Conservation (phyloP, 2,888 invertebrate species). For the Ormyrus rosae region DNA sequence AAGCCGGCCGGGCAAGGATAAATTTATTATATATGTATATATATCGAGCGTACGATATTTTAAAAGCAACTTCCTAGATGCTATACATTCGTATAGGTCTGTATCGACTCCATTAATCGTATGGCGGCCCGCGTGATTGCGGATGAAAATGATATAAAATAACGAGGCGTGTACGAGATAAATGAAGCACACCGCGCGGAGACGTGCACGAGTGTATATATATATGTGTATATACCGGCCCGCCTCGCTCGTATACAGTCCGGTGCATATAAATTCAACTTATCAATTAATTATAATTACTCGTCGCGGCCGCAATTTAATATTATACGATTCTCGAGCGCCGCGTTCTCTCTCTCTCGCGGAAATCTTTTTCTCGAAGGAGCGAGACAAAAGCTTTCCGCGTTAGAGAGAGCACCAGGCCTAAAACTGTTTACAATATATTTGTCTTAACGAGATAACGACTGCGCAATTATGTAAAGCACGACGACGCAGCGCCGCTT, state of each 20-base stretch:
- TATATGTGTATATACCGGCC: no score
- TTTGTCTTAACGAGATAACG: neutral
- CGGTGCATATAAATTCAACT: slow-evolving; percentile 23
- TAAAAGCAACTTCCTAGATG: slow-evolving; percentile 25
- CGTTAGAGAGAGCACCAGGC: neutral
- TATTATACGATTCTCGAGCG: slow-evolving; percentile 4
- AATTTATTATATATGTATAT: neutral
- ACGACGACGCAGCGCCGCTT: no score
- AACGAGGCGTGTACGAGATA: slow-evolving; percentile 27
- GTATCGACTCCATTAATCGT: slow-evolving; percentile 46
- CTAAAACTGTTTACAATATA: neutral
- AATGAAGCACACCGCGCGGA: slow-evolving; percentile 5
- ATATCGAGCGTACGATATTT: neutral
- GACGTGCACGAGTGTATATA: neutral
- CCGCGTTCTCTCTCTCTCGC: neutral
- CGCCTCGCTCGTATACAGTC: neutral
- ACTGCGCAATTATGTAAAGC: neutral
- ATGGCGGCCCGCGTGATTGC: slow-evolving; percentile 22
- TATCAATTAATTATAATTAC: slow-evolving; percentile 32
- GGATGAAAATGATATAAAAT: slow-evolving; percentile 42
- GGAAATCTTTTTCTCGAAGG: neutral
- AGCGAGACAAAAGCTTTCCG: slow-evolving; percentile 1
- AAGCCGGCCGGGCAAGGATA: no score
- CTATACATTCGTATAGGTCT: slow-evolving; percentile 17
- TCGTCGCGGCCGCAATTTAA: neutral